Base-by-base conservation (phyloP, 2,888 invertebrate species). In the Cremastinae sp. region DNA sequence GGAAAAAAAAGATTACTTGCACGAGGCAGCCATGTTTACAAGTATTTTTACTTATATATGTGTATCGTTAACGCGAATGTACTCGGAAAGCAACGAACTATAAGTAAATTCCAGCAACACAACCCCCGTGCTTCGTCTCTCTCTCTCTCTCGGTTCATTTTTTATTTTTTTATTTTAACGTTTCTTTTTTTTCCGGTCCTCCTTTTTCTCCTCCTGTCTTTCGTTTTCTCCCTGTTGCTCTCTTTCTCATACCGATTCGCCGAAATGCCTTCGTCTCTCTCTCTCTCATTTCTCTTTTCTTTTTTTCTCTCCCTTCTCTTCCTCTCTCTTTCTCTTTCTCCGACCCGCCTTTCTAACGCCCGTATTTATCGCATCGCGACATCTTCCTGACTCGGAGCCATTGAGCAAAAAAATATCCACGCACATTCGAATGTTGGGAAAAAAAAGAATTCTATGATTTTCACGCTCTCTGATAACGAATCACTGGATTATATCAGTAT, bases 341-440 rank as follows among this genome's bases (percentile, higher is more conserved):
- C 49, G 22, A 37, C 51, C 12, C 72, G 59, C 70, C 72, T 74
- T 55, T 73, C 74, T 72, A 74, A 72, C 62, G 62, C 74, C 78
- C 75, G 79, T 59, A 72, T 79, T 78, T 73, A 74, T 72, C 69
- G 71, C 59, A 74, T 66, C 58, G 74, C 65, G 59, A 74, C 56
- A 74, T 61, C 70, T 45, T 64, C 51, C 58, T 37, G 64, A 43
- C 58, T 58, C 43, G 65, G 66, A 75, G 41, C 64, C 61, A 51
- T 43, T 53, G 14, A 20, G 43, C 47, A 16, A 53, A 71, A 75
- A 79, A 79, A 74, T 70, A 12, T 45, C 12, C 45, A 12, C 45
- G 45, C n/a, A 4, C 14, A 1, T 45, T 5, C 12, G 1, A 12
- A 12, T n/a, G 12, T 45, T 45, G 45, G n/a, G n/a, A 28, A 3